These are phyloP conservation scores for Mystacides longicornis DNA, from an alignment of 2,888 invertebrate genomes.

Conservation along the genomic window DNA sequence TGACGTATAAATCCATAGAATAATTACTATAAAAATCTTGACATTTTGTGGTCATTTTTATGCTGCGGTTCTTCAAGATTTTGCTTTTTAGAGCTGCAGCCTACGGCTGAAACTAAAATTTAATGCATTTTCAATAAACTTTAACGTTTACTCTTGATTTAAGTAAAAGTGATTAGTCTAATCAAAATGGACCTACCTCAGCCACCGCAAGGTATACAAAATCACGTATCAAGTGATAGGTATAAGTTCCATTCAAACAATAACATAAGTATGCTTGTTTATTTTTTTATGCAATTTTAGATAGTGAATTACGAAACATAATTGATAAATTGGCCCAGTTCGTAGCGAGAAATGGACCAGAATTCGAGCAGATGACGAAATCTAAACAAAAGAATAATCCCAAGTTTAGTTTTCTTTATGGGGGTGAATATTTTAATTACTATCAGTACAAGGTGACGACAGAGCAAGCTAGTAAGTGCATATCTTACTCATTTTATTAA, in stretches of 20 bases:
- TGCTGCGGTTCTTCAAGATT: too few species aligned
- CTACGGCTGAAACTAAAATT: too few species aligned
- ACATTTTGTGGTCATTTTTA: too few species aligned
- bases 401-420: constrained; percentile 94
- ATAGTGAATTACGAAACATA: constrained; percentile 91
- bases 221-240: neutral
- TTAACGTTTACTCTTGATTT: neutral
- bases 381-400: constrained; percentile 97
- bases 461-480: constrained; percentile 88
- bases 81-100: too few species aligned
- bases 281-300: constrained; percentile 44
- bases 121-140: neutral
- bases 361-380: constrained; percentile 98
- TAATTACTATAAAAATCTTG: too few species aligned
- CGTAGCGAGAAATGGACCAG: constrained; percentile 98
- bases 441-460: constrained; percentile 94
- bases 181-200: constrained; percentile 44
- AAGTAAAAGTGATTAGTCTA: too few species aligned
- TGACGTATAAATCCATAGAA: too few species aligned
- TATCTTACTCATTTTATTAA: too few species aligned
- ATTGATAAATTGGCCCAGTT: constrained; percentile 98
- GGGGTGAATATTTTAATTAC: constrained; percentile 92
- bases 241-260: neutral
- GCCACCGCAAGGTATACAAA: constrained; percentile 52
- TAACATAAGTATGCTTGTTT: too few species aligned